Conservation (phyloP, 2,888 invertebrate species). For the Ichneumon xanthorius region DNA sequence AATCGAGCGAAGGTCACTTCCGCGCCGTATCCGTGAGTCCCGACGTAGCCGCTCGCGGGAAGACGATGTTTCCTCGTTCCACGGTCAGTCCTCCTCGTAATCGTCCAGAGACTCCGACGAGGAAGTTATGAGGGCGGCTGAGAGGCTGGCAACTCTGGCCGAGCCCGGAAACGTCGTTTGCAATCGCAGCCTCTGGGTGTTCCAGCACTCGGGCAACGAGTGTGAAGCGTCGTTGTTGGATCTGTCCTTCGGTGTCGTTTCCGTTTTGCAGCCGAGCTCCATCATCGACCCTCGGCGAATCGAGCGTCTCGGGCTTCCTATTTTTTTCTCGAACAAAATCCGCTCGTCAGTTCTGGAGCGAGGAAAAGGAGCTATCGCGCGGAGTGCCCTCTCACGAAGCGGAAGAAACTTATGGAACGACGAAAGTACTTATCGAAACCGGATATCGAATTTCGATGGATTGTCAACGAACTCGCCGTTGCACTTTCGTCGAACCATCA, state of each 20-base stretch:
- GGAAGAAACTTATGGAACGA: neutral
- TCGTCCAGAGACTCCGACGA: conserved; percentile 86
- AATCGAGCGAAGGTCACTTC: conserved; percentile 76
- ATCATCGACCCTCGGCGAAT: conserved; percentile 93
- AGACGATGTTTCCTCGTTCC: conserved; percentile 75
- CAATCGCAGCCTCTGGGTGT: conserved; percentile 78
- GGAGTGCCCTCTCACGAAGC: neutral
- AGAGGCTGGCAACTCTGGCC: conserved; percentile 87
- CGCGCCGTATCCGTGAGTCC: conserved; percentile 73
- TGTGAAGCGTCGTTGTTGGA: conserved; percentile 75
- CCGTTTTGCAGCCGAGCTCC: conserved; percentile 87
- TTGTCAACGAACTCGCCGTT: neutral
- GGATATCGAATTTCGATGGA: conserved; percentile 1
- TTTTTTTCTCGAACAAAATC: neutral
- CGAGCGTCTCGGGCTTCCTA: conserved; percentile 86
- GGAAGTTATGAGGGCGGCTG: conserved; percentile 88
- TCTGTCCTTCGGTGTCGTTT: conserved; percentile 81
- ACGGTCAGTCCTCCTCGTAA: conserved; percentile 82
- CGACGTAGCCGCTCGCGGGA: conserved; percentile 76
- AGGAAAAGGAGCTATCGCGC: neutral
- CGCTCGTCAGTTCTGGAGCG: neutral
- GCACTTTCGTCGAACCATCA: neutral
- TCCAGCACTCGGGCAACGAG: conserved; percentile 81
- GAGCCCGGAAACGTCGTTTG: conserved; percentile 78
- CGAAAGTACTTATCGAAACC: neutral